Base-by-base conservation (phyloP, 2,797 vertebrate genomes). In the Smutsia gigantea region DNA sequence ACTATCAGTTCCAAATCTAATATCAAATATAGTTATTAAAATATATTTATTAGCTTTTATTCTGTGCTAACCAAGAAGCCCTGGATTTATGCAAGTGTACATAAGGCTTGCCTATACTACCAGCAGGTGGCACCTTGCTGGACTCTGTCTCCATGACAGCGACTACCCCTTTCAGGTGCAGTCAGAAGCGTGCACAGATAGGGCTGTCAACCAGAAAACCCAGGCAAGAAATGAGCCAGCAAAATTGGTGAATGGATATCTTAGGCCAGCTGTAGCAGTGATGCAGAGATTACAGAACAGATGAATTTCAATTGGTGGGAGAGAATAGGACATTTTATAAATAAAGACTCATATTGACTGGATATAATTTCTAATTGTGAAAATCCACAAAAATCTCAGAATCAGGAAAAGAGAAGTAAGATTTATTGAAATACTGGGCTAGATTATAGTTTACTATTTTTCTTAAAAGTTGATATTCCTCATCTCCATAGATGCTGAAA, bases 361-460 rank as follows among this genome's bases (percentile, higher is more conserved):
- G 59, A 39, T 82, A 21, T 37, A 90, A 95, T 87, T 77, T 92
- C 66, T 85, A 87, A 82, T 81, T 93, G 31, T 82, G 93, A 95
- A 95, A 96, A 94, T 91, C 66, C 51, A 74, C 55, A 74, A 42
- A 93, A 94, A 87, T 90, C 57, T 64, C 37, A 89, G 27, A 42
- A 39, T 82, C 34, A 91, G 74, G 71, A 68, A 95, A 90, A 86
- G 59, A 81, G 37, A 87, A 66, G 37, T 88, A 51, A 87, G 93
- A 95, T 96, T 96, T 97, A 97, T 96, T 97, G 95, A 98, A 93
- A 98, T 82, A 21, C 81, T 94, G 96, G 95, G 68, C 84, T 96
- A 98, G 96, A 95, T 87, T 93, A 34, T 89, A 87, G 87, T 97
- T 95, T 68, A 82, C 85, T 86, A 94, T 53, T 94, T 96, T 83